Evolutionary conservation across 2,113 vertebrate species (phyloP), one percentile per base, ranked within the genome.

Genomic region (Lonchura striata): DNA sequence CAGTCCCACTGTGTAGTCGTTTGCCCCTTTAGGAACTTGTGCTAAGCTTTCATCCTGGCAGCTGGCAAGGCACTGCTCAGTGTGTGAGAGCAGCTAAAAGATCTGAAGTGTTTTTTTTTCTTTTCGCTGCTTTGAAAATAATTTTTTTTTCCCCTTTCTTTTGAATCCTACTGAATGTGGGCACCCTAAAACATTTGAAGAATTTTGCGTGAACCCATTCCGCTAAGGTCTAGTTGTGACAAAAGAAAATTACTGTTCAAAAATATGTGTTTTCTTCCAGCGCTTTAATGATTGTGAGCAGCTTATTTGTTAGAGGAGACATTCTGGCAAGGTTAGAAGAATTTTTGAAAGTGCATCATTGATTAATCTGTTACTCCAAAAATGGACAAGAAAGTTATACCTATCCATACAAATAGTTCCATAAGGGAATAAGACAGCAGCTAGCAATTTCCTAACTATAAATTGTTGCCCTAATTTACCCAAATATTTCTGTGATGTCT

Each of bases 31-130:
- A 94, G 92, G 82, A 95, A 59, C 63, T 81, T 65, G 82, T 1
- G 5, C 81, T 95, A 76, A 82, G 83, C 92, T 94, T 90, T 86
- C 76, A 92, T 95, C 82, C 57, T 92, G 49, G 49, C 72, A 95
- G 76, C 68, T 95, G 47, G 47, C 68, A 79, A 92, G 71, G 71
- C 74, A 54, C 69, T 77, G 52, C 85, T 86, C 61, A 56, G 52
- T 83, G 44, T 65, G 69, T 21, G 41, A 92, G 23, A 86, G 60
- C 41, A 72, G 60, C 80, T 84, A 35, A 77, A 88, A 91, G 52
- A 86, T 42, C 37, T 31, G 5, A 53, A 66, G 35, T 71, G 35
- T 65, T 78, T 90, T 76, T 81, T 46, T 76, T 81, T 46, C 66
- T 78, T 91, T 88, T 71, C 37, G 35, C 44, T 88, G 52, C 68